These are phyloP conservation scores for Melanotaenia pygmaea DNA, from an alignment of 2,797 vertebrate species.

Conservation along the genomic window DNA sequence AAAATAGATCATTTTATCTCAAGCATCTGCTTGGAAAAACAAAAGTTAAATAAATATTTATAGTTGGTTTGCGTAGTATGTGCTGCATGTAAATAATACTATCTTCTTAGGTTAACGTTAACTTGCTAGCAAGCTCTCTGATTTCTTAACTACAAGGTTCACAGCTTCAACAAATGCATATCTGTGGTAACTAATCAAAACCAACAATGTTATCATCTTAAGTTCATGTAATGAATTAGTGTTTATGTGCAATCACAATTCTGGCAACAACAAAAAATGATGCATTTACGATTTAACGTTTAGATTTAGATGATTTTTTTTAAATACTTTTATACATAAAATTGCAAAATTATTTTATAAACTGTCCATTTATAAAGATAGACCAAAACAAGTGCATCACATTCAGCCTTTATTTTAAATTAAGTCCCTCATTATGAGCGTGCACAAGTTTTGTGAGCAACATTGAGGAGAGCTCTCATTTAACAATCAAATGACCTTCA, in stretches of 20 bases:
- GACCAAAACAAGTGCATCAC: not conserved
- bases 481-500: not conserved
- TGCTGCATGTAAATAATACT: not conserved
- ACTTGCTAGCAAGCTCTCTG: not conserved
- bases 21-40: not conserved
- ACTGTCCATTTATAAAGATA: not conserved
- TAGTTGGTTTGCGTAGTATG: not conserved
- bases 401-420: not conserved
- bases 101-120: not conserved
- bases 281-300: too few species aligned
- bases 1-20: not conserved
- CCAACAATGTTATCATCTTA: not conserved
- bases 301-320: too few species aligned
- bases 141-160: constrained; percentile 3
- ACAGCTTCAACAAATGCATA: constrained; percentile 2
- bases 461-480: not conserved
- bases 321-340: too few species aligned
- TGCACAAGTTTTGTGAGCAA: not conserved
- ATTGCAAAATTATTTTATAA: too few species aligned
- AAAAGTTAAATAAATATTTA: not conserved
- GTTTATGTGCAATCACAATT: not conserved
- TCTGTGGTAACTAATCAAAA: constrained; percentile 6
- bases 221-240: not conserved
- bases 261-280: not conserved
- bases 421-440: not conserved